Evolutionary conservation across 2,797 vertebrate species (phyloP), one percentile per base, ranked within the genome.

Genomic region (Ceyx erithaca): DNA sequence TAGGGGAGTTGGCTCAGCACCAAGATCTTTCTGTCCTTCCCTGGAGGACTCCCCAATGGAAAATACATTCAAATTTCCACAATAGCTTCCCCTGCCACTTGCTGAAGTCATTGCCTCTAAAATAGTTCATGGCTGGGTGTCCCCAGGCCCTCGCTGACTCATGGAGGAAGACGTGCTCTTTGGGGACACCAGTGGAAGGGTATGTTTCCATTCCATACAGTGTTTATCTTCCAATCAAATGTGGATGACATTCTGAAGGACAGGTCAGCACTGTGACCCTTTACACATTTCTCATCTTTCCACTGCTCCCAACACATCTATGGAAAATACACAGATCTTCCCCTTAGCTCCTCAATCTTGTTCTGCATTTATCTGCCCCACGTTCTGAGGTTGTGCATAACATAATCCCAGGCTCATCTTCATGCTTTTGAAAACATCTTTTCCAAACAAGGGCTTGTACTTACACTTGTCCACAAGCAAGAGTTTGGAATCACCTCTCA

Each of bases 51-150:
- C 96, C 79, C 77, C 95, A 96, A 92, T 97, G 96, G 94, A 94
- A 97, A 97, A 96, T 40, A 94, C 84, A 89, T 95, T 85, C 95
- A 77, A 86, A 90, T 96, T 94, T 95, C 97, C 95, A 94, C 95
- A 82, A 78, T 92, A 96, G 87, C 66, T 95, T 96, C 96, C 82
- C 83, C 80, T 95, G 94, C 89, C 94, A 86, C 89, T 95, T 83
- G 82, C 68, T 95, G 90, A 96, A 96, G 92, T 97, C 93, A 97
- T 89, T 96, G 87, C 31, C 40, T 82, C 89, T 69, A 91, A 96
- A 96, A 96, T 92, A 94, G 94, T 89, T 79, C 63, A 51, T 45
- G 83, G 75, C 72, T 94, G 89, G 93, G 92, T 92, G 81, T 96
- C 94, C 96, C 95, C 90, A 86, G 92, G 94, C 92, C 96, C 91